Evolutionary conservation across 2,888 invertebrate species (phyloP), one percentile per base, ranked within the genome.

Genomic region (Sericinus montela): DNA sequence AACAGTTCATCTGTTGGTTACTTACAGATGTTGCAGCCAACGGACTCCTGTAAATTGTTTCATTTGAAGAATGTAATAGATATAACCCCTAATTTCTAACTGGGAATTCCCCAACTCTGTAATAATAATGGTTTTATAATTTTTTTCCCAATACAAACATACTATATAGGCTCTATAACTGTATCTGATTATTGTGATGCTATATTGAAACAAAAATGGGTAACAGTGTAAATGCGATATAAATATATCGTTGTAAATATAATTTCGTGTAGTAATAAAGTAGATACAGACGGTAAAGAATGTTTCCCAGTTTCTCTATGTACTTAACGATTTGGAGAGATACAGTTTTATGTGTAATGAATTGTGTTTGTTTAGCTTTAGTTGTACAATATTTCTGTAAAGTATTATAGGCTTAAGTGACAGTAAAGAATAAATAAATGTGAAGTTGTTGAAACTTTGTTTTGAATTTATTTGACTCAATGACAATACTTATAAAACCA

Each of bases 321-420:
- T 56, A 56, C 54, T 54, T 56, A 56, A 19, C 45, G 29, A 32
- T 9, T 23, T 35, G 25, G 13, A 36, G 34, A 25, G 34, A 16
- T 48, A 28, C 25, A 15, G 42, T 48, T 30, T 10, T 39, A 9
- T 35, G 19, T 28, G 14, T 6, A 10, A 38, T 15, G 14, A 25
- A 10, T n/a, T 8, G 6, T 15, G 32, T 41, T 47, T 23, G n/a
- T 38, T 25, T 7, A 8, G 19, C 5, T 19, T 13, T 23, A 38
- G 15, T 36, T 45, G 37, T 43, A 43, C 1, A 44, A 34, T 43
- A 35, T 38, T 38, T 38, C 35, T 49, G 40, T 45, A 49, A 49
- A 57, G 57, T 57, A 57, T 57, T 57, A 57, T 57, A 57, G 55
- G 36, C 14, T 37, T 56, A 53, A 53, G 57, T 41, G 23, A 47